These are phyloP conservation scores for Anoplophora glabripennis DNA, from an alignment of 1,140 invertebrate genomes.

Conservation along the genomic window DNA sequence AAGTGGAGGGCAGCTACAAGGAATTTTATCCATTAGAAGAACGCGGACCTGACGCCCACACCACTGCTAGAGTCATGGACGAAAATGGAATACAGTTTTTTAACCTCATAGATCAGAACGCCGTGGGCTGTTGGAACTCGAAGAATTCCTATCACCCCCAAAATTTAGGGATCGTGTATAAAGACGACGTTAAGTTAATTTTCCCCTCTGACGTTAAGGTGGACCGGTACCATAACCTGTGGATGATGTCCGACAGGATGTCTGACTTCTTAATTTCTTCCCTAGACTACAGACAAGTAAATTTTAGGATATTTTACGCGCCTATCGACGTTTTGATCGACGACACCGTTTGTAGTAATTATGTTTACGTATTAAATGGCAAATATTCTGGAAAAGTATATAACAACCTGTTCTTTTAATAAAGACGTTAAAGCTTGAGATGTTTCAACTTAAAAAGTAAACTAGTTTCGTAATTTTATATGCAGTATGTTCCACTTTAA, in stretches of 20 bases:
- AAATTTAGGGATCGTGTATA: slow-evolving; percentile 68
- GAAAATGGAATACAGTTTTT: slow-evolving; percentile 71
- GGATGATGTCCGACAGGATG: slow-evolving; percentile 80
- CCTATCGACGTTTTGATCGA: slow-evolving; percentile 61
- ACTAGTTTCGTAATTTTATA: no score
- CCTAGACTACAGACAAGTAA: slow-evolving; percentile 72
- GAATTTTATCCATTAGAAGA: slow-evolving; percentile 68
- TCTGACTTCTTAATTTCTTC: slow-evolving; percentile 69
- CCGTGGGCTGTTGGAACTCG: slow-evolving; percentile 77
- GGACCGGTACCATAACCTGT: slow-evolving; percentile 61
- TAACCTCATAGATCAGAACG: slow-evolving; percentile 75
- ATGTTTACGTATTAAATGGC: no score
- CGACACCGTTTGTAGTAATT: slow-evolving; percentile 62
- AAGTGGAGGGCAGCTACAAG: slow-evolving; percentile 65
- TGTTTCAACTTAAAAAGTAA: no score
- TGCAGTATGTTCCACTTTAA: no score
- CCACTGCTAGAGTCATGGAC: slow-evolving; percentile 69
- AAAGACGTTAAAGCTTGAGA: no score
- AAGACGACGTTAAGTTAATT: slow-evolving; percentile 69
- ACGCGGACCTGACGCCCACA: slow-evolving; percentile 64
- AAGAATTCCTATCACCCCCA: slow-evolving; percentile 60
- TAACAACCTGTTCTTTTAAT: no score
- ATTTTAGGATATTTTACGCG: slow-evolving; percentile 72
- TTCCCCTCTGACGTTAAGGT: slow-evolving; percentile 79
- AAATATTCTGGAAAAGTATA: no score